A percentile compares a stretch with the other conserved stretches of the same genome.
phyloP scores from a whole-genome alignment of 2,888 invertebrate genomes.

The Nemurella pictetii region DNA sequence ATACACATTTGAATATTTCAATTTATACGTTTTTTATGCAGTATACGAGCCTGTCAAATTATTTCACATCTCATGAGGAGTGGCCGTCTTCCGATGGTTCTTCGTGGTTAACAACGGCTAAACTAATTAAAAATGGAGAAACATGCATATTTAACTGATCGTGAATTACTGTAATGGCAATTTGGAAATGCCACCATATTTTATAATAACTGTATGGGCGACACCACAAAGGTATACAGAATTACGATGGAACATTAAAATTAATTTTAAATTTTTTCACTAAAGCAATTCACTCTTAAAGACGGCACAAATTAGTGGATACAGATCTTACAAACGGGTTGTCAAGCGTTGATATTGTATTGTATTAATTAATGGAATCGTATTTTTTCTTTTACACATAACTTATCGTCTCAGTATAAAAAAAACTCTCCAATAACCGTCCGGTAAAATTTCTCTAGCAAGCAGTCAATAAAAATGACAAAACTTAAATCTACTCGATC shows the following conservation, averaged over 20 bases:
- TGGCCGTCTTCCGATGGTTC: not conserved
- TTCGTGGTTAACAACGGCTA: not conserved
- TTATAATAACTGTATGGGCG: not conserved
- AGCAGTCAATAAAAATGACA: not conserved
- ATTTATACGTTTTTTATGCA: not conserved
- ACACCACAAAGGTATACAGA: not conserved
- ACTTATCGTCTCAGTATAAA: not conserved
- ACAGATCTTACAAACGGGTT: not conserved
- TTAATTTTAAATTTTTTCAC: not conserved
- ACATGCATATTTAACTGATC: not conserved
- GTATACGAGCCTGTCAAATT: not conserved
- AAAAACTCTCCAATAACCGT: not conserved
- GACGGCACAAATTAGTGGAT: not conserved
- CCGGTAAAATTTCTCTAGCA: not conserved
- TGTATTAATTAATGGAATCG: not conserved
- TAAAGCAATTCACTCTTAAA: not conserved
- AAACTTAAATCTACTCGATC: not conserved
- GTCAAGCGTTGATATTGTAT: not conserved
- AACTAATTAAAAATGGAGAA: not conserved
- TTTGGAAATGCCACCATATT: not conserved
- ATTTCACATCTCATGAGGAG: not conserved
- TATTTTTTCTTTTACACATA: not conserved
- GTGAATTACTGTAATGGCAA: not conserved
- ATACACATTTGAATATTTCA: not conserved
- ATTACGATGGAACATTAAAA: not conserved